Evolutionary conservation across 2,797 vertebrate species (phyloP), one percentile per base, ranked within the genome.

Genomic region (Odontamblyopus lacepedii): DNA sequence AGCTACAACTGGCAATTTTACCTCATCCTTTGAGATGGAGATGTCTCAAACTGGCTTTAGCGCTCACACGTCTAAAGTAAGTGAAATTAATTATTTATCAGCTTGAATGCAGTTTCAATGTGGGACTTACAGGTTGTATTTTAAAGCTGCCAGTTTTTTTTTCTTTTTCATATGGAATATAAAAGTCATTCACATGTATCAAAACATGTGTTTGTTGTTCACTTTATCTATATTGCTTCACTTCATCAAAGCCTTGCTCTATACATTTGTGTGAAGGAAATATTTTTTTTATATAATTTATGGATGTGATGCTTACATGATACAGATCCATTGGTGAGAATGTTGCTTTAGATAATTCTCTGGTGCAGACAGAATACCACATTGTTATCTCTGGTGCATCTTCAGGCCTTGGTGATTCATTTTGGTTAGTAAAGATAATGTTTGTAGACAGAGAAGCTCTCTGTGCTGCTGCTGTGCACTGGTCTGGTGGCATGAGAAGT

Each of bases 31-130:
- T 84, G 94, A 94, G 88, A 97, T 98, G 97, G 97, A 99, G 91
- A 98, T 99, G 97, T 97, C 97, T 73, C 98, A 99, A 83, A 91
- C 95, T 12, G 98, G 97, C 30, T 98, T 99, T 80, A 99, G 98
- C 72, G 96, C 95, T 67, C 97, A 99, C 78, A 94, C 95, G 19
- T 95, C 95, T 56, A 93, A 94, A 93, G 98, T 99, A 94, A 87
- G 88, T 79, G 53, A 27, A 8, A 23, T 56, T 18, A 16, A 16
- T 1, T 51, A 16, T 19, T 51, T 16, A 16, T 51, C 15, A 51
- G 3, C 50, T 51, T 51, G 4, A 44, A 12, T 44, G 1, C 50
- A 51, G 1, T 51, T 51, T 51, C 50, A 51, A 18, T 5, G 16
- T 51, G 50, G 19, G 23, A 23, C 23, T 23, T 23, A 23, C 23